Percentiles rank a stretch among this genome's conserved stretches.
These are phyloP conservation scores for Notothenia rossii DNA, from an alignment of 2,113 vertebrate species.

Conservation along the genomic window DNA sequence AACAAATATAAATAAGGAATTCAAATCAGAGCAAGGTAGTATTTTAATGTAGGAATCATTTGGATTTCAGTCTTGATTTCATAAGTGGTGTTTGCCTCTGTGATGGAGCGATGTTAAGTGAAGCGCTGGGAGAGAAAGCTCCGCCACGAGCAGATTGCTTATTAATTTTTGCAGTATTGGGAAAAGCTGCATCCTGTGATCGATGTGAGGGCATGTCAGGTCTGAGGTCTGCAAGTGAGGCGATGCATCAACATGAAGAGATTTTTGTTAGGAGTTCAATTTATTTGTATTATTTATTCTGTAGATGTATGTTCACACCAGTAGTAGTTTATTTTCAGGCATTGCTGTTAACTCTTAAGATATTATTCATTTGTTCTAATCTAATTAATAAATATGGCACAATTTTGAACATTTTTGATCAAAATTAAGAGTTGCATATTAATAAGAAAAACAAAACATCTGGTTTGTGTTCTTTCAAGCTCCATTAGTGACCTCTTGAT, in stretches of 20 bases:
- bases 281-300: no score
- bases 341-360: no score
- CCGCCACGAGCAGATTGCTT: background rate
- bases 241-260: background rate
- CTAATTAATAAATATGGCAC: no score
- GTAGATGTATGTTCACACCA: no score
- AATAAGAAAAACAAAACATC: background rate
- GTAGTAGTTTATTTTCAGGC: no score
- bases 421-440: background rate
- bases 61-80: background rate
- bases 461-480: background rate
- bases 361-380: no score
- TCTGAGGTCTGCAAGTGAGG: conserved; percentile 1
- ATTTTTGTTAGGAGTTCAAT: no score
- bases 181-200: background rate
- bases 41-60: no score
- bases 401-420: background rate
- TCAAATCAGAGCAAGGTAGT: background rate
- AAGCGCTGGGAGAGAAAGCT: no score
- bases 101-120: background rate
- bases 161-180: background rate
- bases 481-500: no score
- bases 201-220: background rate
- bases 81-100: background rate
- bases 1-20: background rate